Percentiles rank a stretch among this genome's conserved stretches.
Evolutionary conservation across 2,797 vertebrate species (phyloP).

Genomic region (Tenualosa thibaudeaui): DNA sequence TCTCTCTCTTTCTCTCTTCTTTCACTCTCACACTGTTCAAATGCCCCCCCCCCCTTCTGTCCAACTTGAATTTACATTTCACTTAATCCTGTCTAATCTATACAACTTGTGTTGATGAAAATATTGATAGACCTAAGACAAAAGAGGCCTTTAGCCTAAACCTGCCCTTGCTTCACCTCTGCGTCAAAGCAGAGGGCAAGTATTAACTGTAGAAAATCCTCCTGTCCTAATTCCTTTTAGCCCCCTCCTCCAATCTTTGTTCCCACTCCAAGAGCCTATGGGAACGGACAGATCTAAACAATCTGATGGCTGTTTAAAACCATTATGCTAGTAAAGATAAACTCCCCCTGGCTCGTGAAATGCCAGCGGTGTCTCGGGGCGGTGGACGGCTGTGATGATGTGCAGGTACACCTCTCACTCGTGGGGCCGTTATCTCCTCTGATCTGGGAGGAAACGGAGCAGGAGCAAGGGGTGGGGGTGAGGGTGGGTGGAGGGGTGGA

Average conservation of each 20-base stretch:
- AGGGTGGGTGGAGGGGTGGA: background rate
- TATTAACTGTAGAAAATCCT: conserved; percentile 60
- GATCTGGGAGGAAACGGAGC: conserved; percentile 53
- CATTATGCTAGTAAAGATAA: conserved; percentile 75
- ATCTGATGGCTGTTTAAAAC: conserved; percentile 73
- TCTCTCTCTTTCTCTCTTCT: conserved; percentile 29
- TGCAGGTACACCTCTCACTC: conserved; percentile 68
- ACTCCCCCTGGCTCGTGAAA: conserved; percentile 61
- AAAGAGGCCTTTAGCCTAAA: background rate
- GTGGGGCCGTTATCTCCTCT: conserved; percentile 53
- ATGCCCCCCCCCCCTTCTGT: conserved; percentile 36
- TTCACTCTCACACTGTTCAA: background rate
- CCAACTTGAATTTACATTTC: conserved; percentile 32
- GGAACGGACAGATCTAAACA: conserved; percentile 63
- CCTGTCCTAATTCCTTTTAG: conserved; percentile 26
- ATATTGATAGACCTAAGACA: background rate
- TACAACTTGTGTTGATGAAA: conserved; percentile 2
- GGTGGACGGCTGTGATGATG: conserved; percentile 67
- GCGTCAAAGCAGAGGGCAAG: conserved; percentile 52
- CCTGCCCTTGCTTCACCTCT: conserved; percentile 47
- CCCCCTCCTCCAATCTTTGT: conserved; percentile 48
- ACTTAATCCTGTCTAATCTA: conserved; percentile 7
- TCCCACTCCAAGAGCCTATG: conserved; percentile 24
- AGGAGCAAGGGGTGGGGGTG: background rate
- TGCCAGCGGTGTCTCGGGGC: conserved; percentile 62